Evolutionary conservation across 2,888 invertebrate genomes (phyloP).

Genomic region (Aproaerema taeniolella): DNA sequence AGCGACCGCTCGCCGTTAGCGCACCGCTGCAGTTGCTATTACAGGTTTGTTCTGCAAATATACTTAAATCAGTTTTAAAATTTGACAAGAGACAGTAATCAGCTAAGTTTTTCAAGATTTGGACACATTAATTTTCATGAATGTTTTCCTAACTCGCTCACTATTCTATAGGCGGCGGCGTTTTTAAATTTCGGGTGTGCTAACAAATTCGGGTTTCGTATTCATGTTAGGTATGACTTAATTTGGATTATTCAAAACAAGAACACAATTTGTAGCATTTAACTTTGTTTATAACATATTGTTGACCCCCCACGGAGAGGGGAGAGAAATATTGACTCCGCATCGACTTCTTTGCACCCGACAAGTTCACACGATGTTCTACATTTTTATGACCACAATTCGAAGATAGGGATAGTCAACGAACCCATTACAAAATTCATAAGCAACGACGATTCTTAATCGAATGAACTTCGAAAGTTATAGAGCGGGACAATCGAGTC

Average conservation of each 20-base stretch:
- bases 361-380: conserved; percentile 15
- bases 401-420: conserved; percentile 39
- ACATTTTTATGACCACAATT: conserved; percentile 31
- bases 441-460: conserved; percentile 30
- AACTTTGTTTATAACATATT: not conserved
- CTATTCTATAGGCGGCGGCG: too few relatives aligned
- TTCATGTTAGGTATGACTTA: too few relatives aligned
- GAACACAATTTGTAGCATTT: not conserved
- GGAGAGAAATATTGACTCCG: too few relatives aligned
- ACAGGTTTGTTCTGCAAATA: conserved; percentile 60
- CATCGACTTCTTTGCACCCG: not conserved
- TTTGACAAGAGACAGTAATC: too few relatives aligned
- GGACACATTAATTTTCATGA: too few relatives aligned
- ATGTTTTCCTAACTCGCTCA: too few relatives aligned
- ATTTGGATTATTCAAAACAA: too few relatives aligned
- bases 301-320: not conserved
- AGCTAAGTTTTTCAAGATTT: not conserved
- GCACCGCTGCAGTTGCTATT: conserved; percentile 46
- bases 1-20: conserved; percentile 49
- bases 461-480: conserved; percentile 43
- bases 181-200: too few relatives aligned
- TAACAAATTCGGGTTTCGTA: too few relatives aligned
- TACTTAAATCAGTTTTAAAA: too few relatives aligned
- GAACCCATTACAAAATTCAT: conserved; percentile 45
- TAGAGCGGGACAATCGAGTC: conserved; percentile 37